phyloP scores from a whole-genome alignment of 2,888 invertebrate genomes.

The Cancer borealis region DNA sequence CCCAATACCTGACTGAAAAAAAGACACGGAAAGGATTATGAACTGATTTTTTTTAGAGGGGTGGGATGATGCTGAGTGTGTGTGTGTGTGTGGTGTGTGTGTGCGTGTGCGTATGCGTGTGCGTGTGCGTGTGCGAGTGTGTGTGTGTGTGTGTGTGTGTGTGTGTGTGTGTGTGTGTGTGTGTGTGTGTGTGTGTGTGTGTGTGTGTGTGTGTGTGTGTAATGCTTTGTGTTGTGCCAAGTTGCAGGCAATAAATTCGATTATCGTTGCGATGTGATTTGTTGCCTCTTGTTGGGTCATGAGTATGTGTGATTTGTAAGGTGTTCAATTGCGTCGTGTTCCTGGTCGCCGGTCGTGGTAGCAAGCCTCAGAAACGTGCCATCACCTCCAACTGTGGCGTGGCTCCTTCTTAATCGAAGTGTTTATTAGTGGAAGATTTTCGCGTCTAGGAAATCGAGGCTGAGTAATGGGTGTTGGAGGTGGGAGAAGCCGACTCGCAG shows the following conservation, averaged over 20 bases:
- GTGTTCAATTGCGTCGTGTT: neutral
- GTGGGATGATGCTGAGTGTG: too few relatives aligned
- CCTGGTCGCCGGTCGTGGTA: neutral
- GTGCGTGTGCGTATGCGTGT: too few relatives aligned
- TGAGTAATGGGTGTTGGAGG: constrained; percentile 6
- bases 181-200: too few relatives aligned
- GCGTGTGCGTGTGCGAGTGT: too few relatives aligned
- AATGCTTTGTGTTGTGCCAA: neutral
- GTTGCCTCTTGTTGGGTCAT: constrained; percentile 7
- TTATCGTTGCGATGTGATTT: neutral
- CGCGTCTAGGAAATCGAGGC: neutral
- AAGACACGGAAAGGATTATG: neutral
- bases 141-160: too few relatives aligned
- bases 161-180: too few relatives aligned
- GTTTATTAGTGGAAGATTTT: neutral
- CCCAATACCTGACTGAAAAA: neutral
- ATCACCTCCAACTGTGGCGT: neutral
- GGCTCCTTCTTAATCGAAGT: neutral
- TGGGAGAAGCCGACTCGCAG: neutral
- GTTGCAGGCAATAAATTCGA: neutral
- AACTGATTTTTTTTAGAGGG: neutral
- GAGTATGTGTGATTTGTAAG: neutral
- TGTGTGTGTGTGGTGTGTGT: too few relatives aligned
- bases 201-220: neutral
- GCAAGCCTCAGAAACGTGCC: too few relatives aligned